Evolutionary conservation across 1,140 invertebrate species (phyloP).

Genomic region (Lepidotrigona ventralis): DNA sequence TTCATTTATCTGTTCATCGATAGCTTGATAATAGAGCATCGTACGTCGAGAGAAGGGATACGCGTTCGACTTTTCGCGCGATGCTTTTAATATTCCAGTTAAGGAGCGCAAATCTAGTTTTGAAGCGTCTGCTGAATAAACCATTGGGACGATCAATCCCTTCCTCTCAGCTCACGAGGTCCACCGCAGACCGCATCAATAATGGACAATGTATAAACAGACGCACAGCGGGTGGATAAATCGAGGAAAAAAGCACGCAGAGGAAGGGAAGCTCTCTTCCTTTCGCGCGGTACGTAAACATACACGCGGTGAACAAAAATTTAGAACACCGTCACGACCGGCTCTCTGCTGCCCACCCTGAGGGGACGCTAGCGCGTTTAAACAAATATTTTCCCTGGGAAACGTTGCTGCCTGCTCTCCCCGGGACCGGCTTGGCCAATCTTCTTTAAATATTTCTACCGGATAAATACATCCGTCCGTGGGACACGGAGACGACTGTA

Average conservation of each 20-base stretch:
- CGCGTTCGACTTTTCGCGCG: neutral
- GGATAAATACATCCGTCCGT: slow-evolving; percentile 32
- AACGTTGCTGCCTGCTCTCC: neutral
- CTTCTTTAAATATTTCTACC: slow-evolving; percentile 50
- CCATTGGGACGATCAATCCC: slow-evolving; percentile 45
- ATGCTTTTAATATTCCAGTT: slow-evolving; percentile 36
- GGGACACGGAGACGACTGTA: slow-evolving; percentile 34
- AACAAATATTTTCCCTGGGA: slow-evolving; percentile 51
- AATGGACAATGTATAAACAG: slow-evolving; percentile 48
- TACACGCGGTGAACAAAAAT: slow-evolving; percentile 24
- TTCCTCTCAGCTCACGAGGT: slow-evolving; percentile 14
- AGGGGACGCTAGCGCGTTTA: slow-evolving; percentile 38
- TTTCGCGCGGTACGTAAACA: slow-evolving; percentile 36
- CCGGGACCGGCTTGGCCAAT: neutral
- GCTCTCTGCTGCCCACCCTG: neutral
- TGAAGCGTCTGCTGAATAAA: slow-evolving; percentile 44
- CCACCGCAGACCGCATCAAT: slow-evolving; percentile 44
- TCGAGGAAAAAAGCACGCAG: slow-evolving; percentile 15
- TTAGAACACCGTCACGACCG: neutral
- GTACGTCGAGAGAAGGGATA: neutral
- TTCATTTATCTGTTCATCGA: neutral
- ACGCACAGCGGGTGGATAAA: slow-evolving; percentile 30
- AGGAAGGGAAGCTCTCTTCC: neutral
- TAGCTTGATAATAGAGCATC: neutral
- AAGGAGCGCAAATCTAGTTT: slow-evolving; percentile 45